These are phyloP conservation scores for Eurosta solidaginis DNA, from an alignment of 1,140 invertebrate species.

Conservation along the genomic window DNA sequence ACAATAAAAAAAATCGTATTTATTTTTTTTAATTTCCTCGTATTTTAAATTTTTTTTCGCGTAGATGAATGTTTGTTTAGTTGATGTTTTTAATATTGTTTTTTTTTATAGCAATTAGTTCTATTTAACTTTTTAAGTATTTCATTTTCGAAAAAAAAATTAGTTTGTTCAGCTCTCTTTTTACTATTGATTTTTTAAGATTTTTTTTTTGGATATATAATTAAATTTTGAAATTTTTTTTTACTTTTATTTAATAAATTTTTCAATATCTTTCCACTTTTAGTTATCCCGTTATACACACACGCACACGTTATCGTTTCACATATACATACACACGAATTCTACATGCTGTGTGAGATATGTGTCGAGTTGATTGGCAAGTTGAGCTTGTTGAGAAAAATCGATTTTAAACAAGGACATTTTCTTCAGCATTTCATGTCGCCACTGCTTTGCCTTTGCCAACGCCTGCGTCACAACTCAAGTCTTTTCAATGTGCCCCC, in stretches of 20 bases:
- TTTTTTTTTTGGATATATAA: not conserved
- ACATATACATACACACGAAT: not conserved
- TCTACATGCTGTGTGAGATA: not conserved
- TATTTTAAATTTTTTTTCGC: no score
- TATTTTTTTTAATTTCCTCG: no score
- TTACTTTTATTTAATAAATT: not conserved
- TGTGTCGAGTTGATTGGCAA: not conserved
- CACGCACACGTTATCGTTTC: no score
- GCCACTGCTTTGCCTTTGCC: not conserved
- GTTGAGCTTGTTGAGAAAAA: constrained; percentile 46
- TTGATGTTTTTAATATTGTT: no score
- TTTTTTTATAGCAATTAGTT: no score
- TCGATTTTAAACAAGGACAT: constrained; percentile 58
- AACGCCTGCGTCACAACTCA: constrained; percentile 9
- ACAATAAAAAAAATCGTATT: no score
- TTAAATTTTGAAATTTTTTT: not conserved
- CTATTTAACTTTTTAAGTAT: no score
- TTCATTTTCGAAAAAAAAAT: no score
- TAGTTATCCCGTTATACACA: no score
- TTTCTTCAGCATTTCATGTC: constrained; percentile 11
- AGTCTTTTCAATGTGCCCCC: not conserved
- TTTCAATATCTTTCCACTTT: no score
- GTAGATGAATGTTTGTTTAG: no score
- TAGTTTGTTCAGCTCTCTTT: no score
- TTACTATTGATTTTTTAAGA: not conserved